Evolutionary conservation across 1,140 invertebrate genomes (phyloP).

Genomic region (Oppia nitens): DNA sequence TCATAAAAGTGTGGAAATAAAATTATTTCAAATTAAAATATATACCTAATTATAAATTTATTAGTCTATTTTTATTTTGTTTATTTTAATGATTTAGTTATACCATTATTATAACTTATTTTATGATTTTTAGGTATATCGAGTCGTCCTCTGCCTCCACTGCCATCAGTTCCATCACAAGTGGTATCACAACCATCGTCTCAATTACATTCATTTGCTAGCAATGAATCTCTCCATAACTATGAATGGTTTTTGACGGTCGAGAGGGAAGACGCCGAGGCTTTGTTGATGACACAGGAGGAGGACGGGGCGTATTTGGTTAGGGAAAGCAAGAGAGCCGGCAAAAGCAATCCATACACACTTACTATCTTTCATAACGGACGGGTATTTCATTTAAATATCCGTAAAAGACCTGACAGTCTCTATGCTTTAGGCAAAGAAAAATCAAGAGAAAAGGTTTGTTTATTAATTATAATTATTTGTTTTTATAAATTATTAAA

Average conservation of each 20-base stretch:
- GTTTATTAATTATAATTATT: slow-evolving; percentile 2
- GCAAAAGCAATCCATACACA: slow-evolving; percentile 23
- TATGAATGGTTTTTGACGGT: slow-evolving; percentile 24
- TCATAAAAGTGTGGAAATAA: not conserved
- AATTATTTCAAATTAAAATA: not conserved
- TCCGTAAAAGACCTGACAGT: slow-evolving; percentile 20
- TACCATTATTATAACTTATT: not conserved
- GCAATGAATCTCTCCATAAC: slow-evolving; percentile 5
- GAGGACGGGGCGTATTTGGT: slow-evolving; percentile 22
- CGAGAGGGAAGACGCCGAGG: slow-evolving; percentile 22
- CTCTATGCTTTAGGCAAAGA: slow-evolving; percentile 24
- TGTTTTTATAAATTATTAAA: not conserved
- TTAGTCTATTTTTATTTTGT: not conserved
- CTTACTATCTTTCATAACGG: slow-evolving; percentile 21
- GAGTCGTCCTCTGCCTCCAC: slow-evolving; percentile 8
- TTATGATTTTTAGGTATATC: not conserved
- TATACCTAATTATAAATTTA: not conserved
- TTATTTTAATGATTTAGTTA: not conserved
- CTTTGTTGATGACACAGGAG: slow-evolving; percentile 13
- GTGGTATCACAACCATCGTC: too few species aligned
- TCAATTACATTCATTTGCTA: slow-evolving; percentile 5
- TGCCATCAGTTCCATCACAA: too few species aligned
- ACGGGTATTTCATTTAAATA: slow-evolving; percentile 24
- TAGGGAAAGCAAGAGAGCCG: slow-evolving; percentile 22
- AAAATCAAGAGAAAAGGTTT: slow-evolving; percentile 24